phyloP scores from a whole-genome alignment of 2,888 invertebrate species.

The Drosophila prostipennis region DNA sequence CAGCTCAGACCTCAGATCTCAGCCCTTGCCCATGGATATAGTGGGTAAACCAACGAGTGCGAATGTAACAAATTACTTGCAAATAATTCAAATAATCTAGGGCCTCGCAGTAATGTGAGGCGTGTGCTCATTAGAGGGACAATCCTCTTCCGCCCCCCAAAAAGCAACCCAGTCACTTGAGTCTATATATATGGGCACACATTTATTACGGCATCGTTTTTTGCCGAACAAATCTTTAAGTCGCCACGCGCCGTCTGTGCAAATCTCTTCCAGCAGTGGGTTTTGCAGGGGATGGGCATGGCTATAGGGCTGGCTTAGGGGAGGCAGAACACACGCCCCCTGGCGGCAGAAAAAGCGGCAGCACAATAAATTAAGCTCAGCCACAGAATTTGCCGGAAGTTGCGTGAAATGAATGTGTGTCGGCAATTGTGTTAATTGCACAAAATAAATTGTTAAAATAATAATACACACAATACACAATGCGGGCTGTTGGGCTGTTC shows the following conservation, averaged over 20 bases:
- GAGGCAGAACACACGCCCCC: neutral
- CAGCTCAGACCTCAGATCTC: conserved; percentile 20
- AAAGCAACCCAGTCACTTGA: conserved; percentile 27
- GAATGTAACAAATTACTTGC: conserved; percentile 79
- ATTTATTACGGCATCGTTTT: conserved; percentile 74
- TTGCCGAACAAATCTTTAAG: conserved; percentile 60
- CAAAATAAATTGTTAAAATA: conserved; percentile 80
- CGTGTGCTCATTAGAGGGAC: conserved; percentile 69
- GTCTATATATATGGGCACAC: conserved; percentile 63
- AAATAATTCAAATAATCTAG: conserved; percentile 79
- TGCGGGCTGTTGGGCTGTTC: neutral
- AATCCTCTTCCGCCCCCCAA: neutral
- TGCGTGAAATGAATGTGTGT: conserved; percentile 74
- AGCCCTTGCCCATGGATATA: conserved; percentile 40
- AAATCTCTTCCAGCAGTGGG: conserved; percentile 55
- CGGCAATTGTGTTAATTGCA: conserved; percentile 79
- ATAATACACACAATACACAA: conserved; percentile 65
- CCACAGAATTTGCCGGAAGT: conserved; percentile 60
- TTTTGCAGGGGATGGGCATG: too few species aligned
- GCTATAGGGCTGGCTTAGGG: conserved; percentile 53
- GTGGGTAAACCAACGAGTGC: conserved; percentile 57
- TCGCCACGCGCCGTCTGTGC: conserved; percentile 71
- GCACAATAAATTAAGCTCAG: conserved; percentile 78
- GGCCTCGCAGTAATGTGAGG: conserved; percentile 64
- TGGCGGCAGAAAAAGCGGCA: conserved; percentile 2